Evolutionary conservation across 2,797 vertebrate species (phyloP), one percentile per base, ranked within the genome.

Genomic region (Huso huso): DNA sequence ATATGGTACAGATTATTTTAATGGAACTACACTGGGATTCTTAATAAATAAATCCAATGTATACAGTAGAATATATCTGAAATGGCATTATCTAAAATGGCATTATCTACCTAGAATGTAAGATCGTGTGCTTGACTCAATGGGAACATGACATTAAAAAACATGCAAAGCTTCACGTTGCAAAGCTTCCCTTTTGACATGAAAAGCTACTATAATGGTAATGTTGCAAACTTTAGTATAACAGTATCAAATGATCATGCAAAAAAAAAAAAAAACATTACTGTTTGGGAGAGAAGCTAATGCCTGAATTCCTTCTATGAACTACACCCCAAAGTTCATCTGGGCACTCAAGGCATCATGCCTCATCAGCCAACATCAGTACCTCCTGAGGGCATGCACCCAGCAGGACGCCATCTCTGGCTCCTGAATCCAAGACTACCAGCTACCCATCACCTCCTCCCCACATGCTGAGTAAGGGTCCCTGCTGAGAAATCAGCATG

Each of bases 401-500:
- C 89, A 84, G 85, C 84, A 70, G 87, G 81, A 86, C 86, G 77
- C 71, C 84, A 68, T 76, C 82, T 78, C 76, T 73, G 12, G 73
- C 81, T 78, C 76, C 6, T 84, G 64, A 87, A 78, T 83, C 82
- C 81, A 79, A 85, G 81, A 66, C 83, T 84, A 83, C 79, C 75
- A 78, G 83, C 85, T 85, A 78, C 78, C 79, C 79, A 63, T 86
- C 81, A 83, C 79, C 82, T 81, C 79, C 81, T 82, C 79, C 53
- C 58, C 76, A 63, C 74, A 74, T 74, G 77, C 84, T 23, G 84
- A 88, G 87, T 57, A 63, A 69, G 67, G 61, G 67, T 88, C 84
- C 89, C 89, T 78, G 88, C 88, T 79, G 87, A 88, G 88, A 89
- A 89, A 91, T 91, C 90, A 90, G 90, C 90, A 91, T 90, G 90